A percentile compares a stretch with the other conserved stretches of the same genome.
These are phyloP conservation scores for Festucalex cinctus DNA, from an alignment of 2,113 vertebrate species.

Conservation along the genomic window DNA sequence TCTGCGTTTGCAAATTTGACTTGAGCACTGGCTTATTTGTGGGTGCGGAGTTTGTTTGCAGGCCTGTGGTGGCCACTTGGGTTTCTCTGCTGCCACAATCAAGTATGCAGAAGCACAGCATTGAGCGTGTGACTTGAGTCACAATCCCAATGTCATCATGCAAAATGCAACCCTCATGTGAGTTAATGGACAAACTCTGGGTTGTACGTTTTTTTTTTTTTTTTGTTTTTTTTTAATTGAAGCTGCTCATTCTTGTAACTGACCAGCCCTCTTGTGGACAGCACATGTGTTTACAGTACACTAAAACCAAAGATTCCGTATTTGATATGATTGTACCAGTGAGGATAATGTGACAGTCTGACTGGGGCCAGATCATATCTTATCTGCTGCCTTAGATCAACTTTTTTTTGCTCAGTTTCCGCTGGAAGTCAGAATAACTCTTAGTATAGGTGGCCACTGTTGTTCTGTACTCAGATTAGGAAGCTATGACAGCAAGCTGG, in stretches of 20 bases:
- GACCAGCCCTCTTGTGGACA: conserved; percentile 39
- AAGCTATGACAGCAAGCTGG: conserved; percentile 1
- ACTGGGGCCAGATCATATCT: conserved; percentile 45
- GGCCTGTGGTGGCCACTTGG: conserved; percentile 31
- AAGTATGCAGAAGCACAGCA: conserved; percentile 57
- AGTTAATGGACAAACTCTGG: background rate
- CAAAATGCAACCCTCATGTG: background rate
- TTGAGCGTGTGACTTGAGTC: conserved; percentile 39
- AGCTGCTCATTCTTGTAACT: conserved; percentile 6
- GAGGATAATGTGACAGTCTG: conserved; percentile 17
- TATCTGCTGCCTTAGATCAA: conserved; percentile 35
- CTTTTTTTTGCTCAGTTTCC: conserved; percentile 16
- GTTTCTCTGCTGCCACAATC: conserved; percentile 38
- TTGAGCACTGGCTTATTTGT: conserved; percentile 21
- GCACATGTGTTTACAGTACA: conserved; percentile 4
- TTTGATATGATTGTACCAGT: conserved; percentile 13
- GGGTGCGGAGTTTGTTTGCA: conserved; percentile 32
- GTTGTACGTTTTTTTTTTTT: background rate
- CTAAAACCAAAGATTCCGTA: background rate
- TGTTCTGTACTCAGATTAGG: conserved; percentile 11
- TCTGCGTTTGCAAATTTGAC: conserved; percentile 29
- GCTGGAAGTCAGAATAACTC: conserved; percentile 17
- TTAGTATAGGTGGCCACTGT: conserved; percentile 6
- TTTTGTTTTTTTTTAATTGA: background rate
- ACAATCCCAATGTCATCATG: conserved; percentile 13